Conservation (phyloP, 2,888 invertebrate genomes). For the Salticus scenicus region DNA sequence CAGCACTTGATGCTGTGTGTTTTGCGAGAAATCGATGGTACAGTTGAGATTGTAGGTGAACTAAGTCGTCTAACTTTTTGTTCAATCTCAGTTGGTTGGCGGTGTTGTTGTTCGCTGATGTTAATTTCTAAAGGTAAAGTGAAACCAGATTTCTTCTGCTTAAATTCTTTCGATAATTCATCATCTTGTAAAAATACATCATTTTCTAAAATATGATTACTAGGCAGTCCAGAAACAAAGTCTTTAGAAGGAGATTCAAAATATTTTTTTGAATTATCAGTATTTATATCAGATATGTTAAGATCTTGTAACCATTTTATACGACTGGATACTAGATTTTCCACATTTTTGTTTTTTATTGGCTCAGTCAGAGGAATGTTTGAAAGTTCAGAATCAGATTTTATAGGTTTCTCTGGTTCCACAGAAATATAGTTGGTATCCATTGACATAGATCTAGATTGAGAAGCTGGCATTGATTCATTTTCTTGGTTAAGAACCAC, state of each 20-base stretch:
- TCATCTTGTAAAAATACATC: slow-evolving; percentile 36
- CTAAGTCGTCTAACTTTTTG: slow-evolving; percentile 67
- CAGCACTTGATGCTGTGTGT: slow-evolving; percentile 67
- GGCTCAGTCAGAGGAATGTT: neutral
- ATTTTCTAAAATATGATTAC: neutral
- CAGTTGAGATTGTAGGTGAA: slow-evolving; percentile 68
- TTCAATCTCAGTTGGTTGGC: slow-evolving; percentile 26
- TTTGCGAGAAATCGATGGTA: slow-evolving; percentile 33
- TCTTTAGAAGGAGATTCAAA: neutral
- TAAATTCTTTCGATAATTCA: neutral
- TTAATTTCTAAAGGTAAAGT: slow-evolving; percentile 13
- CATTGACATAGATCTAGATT: slow-evolving; percentile 37
- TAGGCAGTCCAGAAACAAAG: neutral
- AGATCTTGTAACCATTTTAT: slow-evolving; percentile 51
- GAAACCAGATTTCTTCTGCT: slow-evolving; percentile 1
- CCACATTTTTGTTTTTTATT: slow-evolving; percentile 7
- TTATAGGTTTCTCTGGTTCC: neutral
- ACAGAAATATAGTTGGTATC: slow-evolving; percentile 29
- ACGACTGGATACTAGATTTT: slow-evolving; percentile 31
- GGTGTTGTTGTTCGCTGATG: neutral
- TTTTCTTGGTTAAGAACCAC: slow-evolving; percentile 33
- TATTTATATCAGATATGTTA: slow-evolving; percentile 5
- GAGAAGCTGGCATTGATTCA: neutral
- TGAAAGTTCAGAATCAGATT: neutral
- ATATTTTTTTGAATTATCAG: slow-evolving; percentile 3